phyloP scores from a whole-genome alignment of 2,888 invertebrate species.

The Sinodicranocentrus sp. region DNA sequence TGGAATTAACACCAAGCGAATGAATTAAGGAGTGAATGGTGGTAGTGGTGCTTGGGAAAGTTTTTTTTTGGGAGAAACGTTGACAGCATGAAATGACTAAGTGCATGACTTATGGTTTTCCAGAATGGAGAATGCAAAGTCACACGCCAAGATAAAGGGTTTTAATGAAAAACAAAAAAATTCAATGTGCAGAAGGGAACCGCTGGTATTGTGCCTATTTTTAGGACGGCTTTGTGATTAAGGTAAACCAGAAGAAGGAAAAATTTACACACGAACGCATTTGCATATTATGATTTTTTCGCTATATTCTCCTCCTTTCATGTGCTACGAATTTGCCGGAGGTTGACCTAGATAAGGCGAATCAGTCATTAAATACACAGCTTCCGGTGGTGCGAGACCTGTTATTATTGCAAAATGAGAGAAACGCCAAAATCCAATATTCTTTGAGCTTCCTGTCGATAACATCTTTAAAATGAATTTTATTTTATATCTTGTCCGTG shows the following conservation, averaged over 20 bases:
- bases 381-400: conserved; percentile 13
- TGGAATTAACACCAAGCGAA: conserved; percentile 53
- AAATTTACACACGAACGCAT: conserved; percentile 47
- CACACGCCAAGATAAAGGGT: not conserved
- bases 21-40: conserved; percentile 24
- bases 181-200: not conserved
- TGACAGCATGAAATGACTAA: conserved; percentile 38
- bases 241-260: not conserved
- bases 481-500: conserved; percentile 21
- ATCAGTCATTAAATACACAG: conserved; percentile 49
- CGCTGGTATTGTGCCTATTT: not conserved
- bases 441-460: conserved; percentile 23
- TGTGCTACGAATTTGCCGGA: not conserved
- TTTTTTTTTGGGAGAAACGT: conserved; percentile 7
- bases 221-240: conserved; percentile 43
- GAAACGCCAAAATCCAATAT: conserved; percentile 41
- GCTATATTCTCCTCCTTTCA: not conserved
- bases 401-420: conserved; percentile 44
- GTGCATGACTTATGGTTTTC: conserved; percentile 43
- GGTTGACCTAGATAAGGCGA: conserved; percentile 39
- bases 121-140: not conserved
- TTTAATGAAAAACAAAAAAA: conserved; percentile 45
- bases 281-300: conserved; percentile 43
- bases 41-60: not conserved
- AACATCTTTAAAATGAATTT: conserved; percentile 47